A percentile compares a stretch with the other conserved stretches of the same genome.
Evolutionary conservation across 1,140 invertebrate genomes (phyloP).

Genomic region (Neodiprion pinetum): DNA sequence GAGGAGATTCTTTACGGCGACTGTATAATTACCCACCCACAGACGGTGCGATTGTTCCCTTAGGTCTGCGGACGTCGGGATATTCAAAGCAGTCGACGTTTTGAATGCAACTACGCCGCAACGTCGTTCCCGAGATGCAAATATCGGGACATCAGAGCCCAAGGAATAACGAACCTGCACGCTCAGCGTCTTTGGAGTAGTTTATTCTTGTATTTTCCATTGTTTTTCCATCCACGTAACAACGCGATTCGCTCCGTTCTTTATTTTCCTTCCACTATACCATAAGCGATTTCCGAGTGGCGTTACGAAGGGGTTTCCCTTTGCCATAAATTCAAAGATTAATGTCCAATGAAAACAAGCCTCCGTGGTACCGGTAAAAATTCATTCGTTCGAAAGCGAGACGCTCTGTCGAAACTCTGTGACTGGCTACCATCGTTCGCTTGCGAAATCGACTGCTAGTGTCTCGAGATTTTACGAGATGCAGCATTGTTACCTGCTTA

Average conservation of each 20-base stretch:
- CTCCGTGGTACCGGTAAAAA: not conserved
- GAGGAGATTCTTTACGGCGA: not conserved
- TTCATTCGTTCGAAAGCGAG: not conserved
- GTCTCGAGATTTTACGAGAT: constrained; percentile 38
- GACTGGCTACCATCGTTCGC: constrained; percentile 29
- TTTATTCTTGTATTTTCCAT: not conserved
- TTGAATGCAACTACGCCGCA: not conserved
- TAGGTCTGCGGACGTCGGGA: not conserved
- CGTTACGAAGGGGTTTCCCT: not conserved
- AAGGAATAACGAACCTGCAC: not conserved
- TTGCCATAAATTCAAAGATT: not conserved
- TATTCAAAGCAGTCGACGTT: not conserved
- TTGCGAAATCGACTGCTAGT: constrained; percentile 38
- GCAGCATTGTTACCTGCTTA: constrained; percentile 24
- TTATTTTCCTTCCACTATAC: not conserved
- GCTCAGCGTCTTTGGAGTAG: not conserved
- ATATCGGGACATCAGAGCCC: not conserved
- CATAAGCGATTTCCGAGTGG: not conserved
- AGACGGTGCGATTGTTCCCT: not conserved
- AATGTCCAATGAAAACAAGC: not conserved
- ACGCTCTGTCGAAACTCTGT: constrained; percentile 12
- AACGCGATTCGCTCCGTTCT: not conserved
- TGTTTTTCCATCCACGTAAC: not conserved
- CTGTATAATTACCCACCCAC: constrained; percentile 2
- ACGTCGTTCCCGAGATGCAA: constrained; percentile 1